These are phyloP conservation scores for Pangasius larnaudii DNA, from an alignment of 2,797 vertebrate genomes.

Conservation along the genomic window DNA sequence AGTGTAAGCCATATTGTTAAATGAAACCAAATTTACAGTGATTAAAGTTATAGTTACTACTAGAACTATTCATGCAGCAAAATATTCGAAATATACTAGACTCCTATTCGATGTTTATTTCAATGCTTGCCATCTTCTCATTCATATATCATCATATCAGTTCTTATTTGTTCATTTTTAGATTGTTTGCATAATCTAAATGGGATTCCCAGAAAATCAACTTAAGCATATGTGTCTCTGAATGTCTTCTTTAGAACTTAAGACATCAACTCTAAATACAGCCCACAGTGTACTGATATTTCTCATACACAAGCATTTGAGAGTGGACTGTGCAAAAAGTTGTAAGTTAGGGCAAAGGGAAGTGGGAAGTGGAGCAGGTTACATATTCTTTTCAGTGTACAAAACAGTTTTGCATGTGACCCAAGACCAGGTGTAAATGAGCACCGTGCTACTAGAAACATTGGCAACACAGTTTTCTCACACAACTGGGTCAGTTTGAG, in stretches of 20 bases:
- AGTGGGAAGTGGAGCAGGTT: slow-evolving; percentile 11
- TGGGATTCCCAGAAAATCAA: not conserved
- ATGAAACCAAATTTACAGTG: not conserved
- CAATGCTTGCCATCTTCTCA: not conserved
- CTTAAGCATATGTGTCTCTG: not conserved
- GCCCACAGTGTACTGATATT: not conserved
- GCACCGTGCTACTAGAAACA: not conserved
- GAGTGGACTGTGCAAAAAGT: not conserved
- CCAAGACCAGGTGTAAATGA: slow-evolving; percentile 8
- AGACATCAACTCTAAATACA: not conserved
- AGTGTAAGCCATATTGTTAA: not conserved
- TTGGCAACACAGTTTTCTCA: not conserved
- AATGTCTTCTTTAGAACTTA: not conserved
- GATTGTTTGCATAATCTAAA: not conserved
- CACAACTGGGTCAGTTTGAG: slow-evolving; percentile 8
- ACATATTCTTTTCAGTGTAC: not conserved
- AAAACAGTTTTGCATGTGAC: not conserved
- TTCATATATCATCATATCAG: not conserved
- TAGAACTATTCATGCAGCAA: not conserved
- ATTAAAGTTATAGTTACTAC: not conserved
- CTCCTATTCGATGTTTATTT: not conserved
- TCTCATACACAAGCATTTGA: not conserved
- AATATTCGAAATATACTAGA: not conserved
- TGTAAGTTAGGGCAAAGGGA: not conserved
- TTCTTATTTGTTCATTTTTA: not conserved